Base-by-base conservation (phyloP, 2,797 vertebrate genomes). In the Phrynocephalus forsythii region DNA sequence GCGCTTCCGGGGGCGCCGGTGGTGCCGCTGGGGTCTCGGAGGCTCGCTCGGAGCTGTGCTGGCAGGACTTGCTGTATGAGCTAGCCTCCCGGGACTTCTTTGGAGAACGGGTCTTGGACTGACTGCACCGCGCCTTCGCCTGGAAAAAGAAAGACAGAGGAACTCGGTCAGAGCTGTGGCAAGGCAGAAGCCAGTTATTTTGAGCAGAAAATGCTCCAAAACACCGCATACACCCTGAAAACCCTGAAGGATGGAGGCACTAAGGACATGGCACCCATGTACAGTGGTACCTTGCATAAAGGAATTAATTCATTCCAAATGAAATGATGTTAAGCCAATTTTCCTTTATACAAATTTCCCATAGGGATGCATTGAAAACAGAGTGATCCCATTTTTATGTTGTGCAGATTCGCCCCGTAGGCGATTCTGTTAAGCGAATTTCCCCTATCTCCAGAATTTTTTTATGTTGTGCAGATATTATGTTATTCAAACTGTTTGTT, bases 1-100 rank as follows among this genome's bases (percentile, higher is more conserved):
- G 98, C 20, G 99, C 99, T 90, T 99, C 98, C 0, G 98, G 98
- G 71, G 98, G 99, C 89, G 99, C 86, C 0, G 97, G 97, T 76
- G 96, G 97, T 86, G 96, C 95, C 0, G 92, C 63, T 0, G 98
- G 96, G 6, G 60, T 30, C 52, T 97, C 96, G 0, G 93, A 93
- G 72, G 92, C 84, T 85, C 95, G 95, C 86, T 96, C 96, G 20
- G 96, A 89, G 96, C 97, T 84, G 92, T 87, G 88, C 91, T 91
- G 87, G 89, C 92, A 95, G 87, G 96, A 96, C 95, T 98, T 96
- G 67, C 92, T 94, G 56, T 97, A 87, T 0, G 96, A 88, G 75
- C 96, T 97, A 28, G 96, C 91, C 84, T 97, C 97, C 15, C 93
- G 91, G 72, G 95, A 26, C 93, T 98, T 98, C 94, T 97, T 97